Evolutionary conservation across 2,888 invertebrate species (phyloP), one percentile per base, ranked within the genome.

Genomic region (Stenodema calcarata): DNA sequence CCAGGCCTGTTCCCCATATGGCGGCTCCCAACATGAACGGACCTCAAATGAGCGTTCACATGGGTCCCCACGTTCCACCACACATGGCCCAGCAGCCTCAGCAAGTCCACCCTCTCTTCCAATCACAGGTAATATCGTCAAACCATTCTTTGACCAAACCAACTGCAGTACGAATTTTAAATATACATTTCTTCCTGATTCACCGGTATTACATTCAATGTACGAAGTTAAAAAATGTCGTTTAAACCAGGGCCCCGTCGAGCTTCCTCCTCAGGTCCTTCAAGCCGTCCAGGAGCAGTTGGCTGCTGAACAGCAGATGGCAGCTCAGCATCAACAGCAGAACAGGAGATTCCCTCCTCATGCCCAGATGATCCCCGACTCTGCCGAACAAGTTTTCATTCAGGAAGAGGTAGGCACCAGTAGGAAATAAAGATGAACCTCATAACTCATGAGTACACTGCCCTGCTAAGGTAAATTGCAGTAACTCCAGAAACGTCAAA

Each of bases 251-350:
- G 16, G 79, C 84, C 62, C 87, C 47, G 2, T 86, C 85, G 87
- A 88, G 6, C 81, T 90, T 88, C 83, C 89, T 83, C 27, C 90
- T 88, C 50, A 90, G 90, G 6, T 90, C 89, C 70, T 89, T 86
- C n/a, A 89, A 89, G 30, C 88, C 85, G 88, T 91, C 89, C 91
- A 91, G 27, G 89, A 89, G 9, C 90, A 89, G 35, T 88, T 89
- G 70, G 89, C 88, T 30, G 84, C 75, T 47, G 84, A 84, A 75
- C 84, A 84, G 27, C 75, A 84, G 23, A 69, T 82, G 82, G 82
- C 82, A 1, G 82, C 84, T 73, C 86, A 86, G 44, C 73, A 73
- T 1, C 44, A 81, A 18, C 54, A 62, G 9, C 86, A 86, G 41
- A 12, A 62, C 62, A 41, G 69, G 47, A 85, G 80, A 44, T 80